Evolutionary conservation across 1,140 invertebrate species (phyloP).

Genomic region (Zaprionus kolodkinae): DNA sequence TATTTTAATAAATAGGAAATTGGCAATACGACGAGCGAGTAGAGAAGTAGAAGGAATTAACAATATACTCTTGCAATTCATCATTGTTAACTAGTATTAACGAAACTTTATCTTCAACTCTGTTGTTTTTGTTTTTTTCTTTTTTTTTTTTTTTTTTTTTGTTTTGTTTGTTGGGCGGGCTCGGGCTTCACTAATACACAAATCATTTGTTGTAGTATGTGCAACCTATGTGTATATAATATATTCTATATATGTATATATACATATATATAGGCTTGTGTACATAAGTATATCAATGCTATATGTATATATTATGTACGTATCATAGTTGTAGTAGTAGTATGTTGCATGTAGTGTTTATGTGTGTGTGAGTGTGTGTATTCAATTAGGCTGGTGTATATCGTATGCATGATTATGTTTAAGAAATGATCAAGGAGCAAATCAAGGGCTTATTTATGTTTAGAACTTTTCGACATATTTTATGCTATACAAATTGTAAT

Average conservation of each 20-base stretch:
- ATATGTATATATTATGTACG: slow-evolving; percentile 61
- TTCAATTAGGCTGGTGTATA: slow-evolving; percentile 40
- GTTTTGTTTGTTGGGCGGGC: slow-evolving; percentile 66
- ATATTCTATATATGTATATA: slow-evolving; percentile 41
- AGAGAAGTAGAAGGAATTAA: slow-evolving; percentile 76
- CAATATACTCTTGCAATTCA: slow-evolving; percentile 59
- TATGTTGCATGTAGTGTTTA: slow-evolving; percentile 45
- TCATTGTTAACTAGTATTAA: slow-evolving; percentile 21
- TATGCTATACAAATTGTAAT: slow-evolving; percentile 54
- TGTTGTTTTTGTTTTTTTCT: slow-evolving; percentile 35
- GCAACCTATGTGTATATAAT: slow-evolving; percentile 56
- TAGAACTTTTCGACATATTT: slow-evolving; percentile 53
- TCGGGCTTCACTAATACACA: slow-evolving; percentile 75
- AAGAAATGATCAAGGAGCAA: slow-evolving; percentile 70
- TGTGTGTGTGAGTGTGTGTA: slow-evolving; percentile 59
- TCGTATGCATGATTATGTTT: slow-evolving; percentile 75
- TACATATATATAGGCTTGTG: slow-evolving; percentile 35
- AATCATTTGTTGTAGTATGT: slow-evolving; percentile 74
- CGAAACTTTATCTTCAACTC: slow-evolving; percentile 12
- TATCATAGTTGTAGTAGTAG: slow-evolving; percentile 66
- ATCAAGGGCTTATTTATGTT: slow-evolving; percentile 70
- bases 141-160: slow-evolving; percentile 45
- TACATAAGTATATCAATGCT: slow-evolving; percentile 35
- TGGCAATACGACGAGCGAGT: slow-evolving; percentile 83
- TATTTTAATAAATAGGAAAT: slow-evolving; percentile 71